These are phyloP conservation scores for Platycnemis pennipes DNA, from an alignment of 2,888 invertebrate species.

Conservation along the genomic window DNA sequence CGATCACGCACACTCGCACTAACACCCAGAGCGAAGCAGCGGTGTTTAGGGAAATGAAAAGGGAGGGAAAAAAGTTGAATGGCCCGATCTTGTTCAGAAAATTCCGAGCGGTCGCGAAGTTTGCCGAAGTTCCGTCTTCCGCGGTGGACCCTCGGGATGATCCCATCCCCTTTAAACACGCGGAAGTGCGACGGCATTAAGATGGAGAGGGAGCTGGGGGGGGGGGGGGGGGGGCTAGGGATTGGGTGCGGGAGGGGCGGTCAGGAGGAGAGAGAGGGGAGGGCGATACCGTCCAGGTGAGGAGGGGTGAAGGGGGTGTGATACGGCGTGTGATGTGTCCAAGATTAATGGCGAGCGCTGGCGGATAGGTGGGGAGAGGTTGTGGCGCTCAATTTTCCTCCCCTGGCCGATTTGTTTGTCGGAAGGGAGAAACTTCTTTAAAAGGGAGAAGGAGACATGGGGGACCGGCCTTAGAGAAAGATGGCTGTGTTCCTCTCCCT, in stretches of 20 bases:
- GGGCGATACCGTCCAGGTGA: not conserved
- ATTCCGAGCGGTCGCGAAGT: conserved; percentile 18
- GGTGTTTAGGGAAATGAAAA: not conserved
- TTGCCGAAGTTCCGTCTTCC: not conserved
- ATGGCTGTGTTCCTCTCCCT: not conserved
- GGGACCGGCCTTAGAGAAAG: not conserved
- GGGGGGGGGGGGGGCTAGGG: not conserved
- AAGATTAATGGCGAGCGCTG: not conserved
- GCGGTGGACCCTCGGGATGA: not conserved
- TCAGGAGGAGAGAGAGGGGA: not conserved
- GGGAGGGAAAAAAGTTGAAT: not conserved
- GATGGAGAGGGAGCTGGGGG: not conserved
- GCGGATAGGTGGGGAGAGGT: not conserved
- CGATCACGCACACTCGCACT: not conserved
- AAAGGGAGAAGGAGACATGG: not conserved
- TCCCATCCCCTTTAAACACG: conserved; percentile 57
- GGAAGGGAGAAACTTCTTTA: not conserved
- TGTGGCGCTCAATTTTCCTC: not conserved
- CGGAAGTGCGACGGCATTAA: conserved; percentile 49
- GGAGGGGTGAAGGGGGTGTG: not conserved
- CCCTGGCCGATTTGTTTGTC: not conserved
- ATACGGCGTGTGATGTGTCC: not conserved
- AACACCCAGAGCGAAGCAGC: not conserved
- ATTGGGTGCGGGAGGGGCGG: not conserved
- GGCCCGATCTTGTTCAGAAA: not conserved